A percentile compares a stretch with the other conserved stretches of the same genome.
Evolutionary conservation across 2,888 invertebrate genomes (phyloP).

Genomic region (Volucella inflata): DNA sequence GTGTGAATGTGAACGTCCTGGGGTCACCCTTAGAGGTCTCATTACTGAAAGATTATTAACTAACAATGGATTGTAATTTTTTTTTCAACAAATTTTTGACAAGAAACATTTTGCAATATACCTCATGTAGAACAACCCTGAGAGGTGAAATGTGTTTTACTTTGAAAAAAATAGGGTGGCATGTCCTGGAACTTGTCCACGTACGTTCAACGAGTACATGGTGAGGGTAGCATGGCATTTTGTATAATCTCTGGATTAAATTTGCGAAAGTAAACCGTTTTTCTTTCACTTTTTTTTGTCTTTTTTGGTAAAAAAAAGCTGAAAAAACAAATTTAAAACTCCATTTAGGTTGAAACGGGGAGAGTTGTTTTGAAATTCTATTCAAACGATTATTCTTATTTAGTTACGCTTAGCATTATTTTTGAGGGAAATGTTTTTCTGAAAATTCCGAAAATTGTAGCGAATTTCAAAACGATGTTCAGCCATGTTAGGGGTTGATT

Average conservation of each 20-base stretch:
- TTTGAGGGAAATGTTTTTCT: slow-evolving; percentile 21
- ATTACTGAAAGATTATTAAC: slow-evolving; percentile 73
- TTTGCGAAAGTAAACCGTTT: slow-evolving; percentile 24
- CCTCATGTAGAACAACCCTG: too few species aligned
- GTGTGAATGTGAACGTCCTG: slow-evolving; percentile 11
- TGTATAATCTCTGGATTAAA: slow-evolving; percentile 30
- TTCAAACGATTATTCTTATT: slow-evolving; percentile 36
- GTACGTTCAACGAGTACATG: slow-evolving; percentile 2
- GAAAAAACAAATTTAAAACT: slow-evolving; percentile 15
- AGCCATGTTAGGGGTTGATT: slow-evolving; percentile 22
- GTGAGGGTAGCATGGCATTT: slow-evolving; percentile 14
- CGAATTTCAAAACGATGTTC: slow-evolving; percentile 29
- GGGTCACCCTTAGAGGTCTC: slow-evolving; percentile 72
- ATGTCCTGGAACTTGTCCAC: slow-evolving; percentile 2
- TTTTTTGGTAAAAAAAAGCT: slow-evolving; percentile 4
- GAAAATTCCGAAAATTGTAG: slow-evolving; percentile 50
- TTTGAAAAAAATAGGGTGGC: not conserved
- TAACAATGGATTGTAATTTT: slow-evolving; percentile 73
- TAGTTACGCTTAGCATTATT: slow-evolving; percentile 63
- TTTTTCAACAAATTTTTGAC: slow-evolving; percentile 31
- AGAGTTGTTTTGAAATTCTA: slow-evolving; percentile 30
- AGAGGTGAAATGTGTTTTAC: slow-evolving; percentile 54
- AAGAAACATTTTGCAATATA: slow-evolving; percentile 44
- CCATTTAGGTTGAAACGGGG: slow-evolving; percentile 20
- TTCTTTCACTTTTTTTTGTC: slow-evolving; percentile 18